Base-by-base conservation (phyloP, 2,888 invertebrate genomes). In the Lysandra coridon region DNA sequence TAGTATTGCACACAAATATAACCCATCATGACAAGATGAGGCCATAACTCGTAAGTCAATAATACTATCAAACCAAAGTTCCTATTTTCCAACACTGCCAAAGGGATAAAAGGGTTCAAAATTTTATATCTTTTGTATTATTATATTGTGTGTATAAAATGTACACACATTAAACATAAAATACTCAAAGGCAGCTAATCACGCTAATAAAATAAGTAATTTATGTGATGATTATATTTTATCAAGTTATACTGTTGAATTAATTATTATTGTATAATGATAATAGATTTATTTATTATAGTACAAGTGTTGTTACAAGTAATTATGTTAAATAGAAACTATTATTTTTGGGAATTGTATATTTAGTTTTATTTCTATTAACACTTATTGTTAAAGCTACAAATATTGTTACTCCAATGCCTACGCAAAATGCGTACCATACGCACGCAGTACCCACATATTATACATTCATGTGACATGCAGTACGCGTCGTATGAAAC, bases 71-170 rank as follows among this genome's bases (percentile, higher is more conserved):
- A 33, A 69, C 69, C 33, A 37, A 69, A 53, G 76, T 76, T 76
- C 76, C 76, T 76, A 76, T 76, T 33, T 33, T 33, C 17, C 53
- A 33, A 6, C 76, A 76, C 76, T 76, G 76, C 57, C 76, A 44
- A 40, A 10, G 23, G 12, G n/a, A 23, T 49, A 74, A 69, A 12
- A 74, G 49, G 49, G 14, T 37, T 75, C 23, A 49, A 44, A 75
- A 75, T 73, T 62, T 23, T 2, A 30, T 30, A n/a, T 74, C 14
- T 74, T 74, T 74, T 74, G n/a, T 44, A 7, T 44, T 44, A 23
- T 7, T 74, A 17, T 73, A 6, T 40, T 10, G 23, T 23, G 23
- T 23, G 23, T 23, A 23, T 23, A 23, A 23, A 23, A 44, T 44
- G n/a, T n/a, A 44, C 1, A 74, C 44, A n/a, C 0, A 74, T 53